phyloP scores from a whole-genome alignment of 2,797 vertebrate genomes.

The Nasua narica region DNA sequence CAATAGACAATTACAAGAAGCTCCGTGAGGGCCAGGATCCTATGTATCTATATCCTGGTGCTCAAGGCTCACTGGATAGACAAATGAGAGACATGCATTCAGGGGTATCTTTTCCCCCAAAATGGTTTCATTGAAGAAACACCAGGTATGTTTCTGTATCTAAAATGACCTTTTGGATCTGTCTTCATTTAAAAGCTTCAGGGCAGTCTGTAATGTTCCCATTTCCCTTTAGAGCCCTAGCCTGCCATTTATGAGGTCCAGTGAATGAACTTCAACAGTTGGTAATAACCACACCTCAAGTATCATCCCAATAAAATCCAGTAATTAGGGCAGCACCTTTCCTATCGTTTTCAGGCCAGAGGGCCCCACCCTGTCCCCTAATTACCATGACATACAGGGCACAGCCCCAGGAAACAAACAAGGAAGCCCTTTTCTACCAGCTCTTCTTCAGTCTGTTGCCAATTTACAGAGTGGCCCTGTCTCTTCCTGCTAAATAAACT shows the following conservation, averaged over 20 bases:
- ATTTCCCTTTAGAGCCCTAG: constrained; percentile 58
- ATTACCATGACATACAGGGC: constrained; percentile 53
- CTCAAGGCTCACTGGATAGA: not conserved
- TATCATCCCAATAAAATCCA: constrained; percentile 62
- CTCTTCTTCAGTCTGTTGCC: constrained; percentile 40
- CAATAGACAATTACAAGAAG: not conserved
- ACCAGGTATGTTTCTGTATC: not conserved
- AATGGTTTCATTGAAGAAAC: not conserved
- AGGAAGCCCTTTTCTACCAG: constrained; percentile 47
- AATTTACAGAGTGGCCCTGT: not conserved
- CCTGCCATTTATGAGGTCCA: constrained; percentile 66
- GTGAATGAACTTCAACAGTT: constrained; percentile 73
- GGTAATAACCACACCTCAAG: constrained; percentile 68
- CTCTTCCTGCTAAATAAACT: constrained; percentile 42
- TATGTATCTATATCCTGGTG: not conserved
- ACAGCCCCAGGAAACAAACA: constrained; percentile 59
- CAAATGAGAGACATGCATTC: not conserved
- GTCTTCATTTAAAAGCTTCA: constrained; percentile 68
- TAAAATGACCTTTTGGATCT: constrained; percentile 71
- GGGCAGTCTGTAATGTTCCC: constrained; percentile 54
- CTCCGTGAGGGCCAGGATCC: not conserved
- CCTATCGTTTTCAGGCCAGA: constrained; percentile 65
- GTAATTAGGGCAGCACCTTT: constrained; percentile 59
- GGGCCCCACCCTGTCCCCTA: constrained; percentile 58
- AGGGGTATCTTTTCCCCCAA: not conserved